Conservation (phyloP, 2,888 invertebrate genomes). For the Pseudococcus longispinus region DNA sequence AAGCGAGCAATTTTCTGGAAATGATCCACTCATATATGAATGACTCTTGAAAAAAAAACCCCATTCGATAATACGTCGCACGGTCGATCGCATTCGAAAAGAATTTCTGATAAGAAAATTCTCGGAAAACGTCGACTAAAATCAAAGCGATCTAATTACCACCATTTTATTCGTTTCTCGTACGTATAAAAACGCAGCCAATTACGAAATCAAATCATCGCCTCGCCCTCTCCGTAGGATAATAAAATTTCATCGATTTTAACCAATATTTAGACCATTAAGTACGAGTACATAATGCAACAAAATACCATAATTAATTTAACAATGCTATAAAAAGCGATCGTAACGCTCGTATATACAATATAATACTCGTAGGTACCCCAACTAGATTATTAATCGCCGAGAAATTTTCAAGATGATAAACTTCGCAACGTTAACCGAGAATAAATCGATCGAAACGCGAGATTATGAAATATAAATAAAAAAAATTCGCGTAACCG, state of each 20-base stretch:
- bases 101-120: neutral
- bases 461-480: neutral
- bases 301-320: constrained; percentile 52
- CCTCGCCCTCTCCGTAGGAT: neutral
- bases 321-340: constrained; percentile 24
- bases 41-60: neutral
- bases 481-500: neutral
- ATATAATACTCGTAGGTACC: neutral
- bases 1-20: neutral
- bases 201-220: neutral
- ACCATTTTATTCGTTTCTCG: neutral
- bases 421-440: constrained; percentile 7
- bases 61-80: neutral
- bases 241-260: constrained; percentile 52
- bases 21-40: neutral
- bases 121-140: neutral
- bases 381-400: constrained; percentile 23
- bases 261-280: constrained; percentile 50
- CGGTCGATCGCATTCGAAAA: neutral
- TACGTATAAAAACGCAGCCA: neutral
- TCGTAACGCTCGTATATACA: neutral
- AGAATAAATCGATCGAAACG: constrained; percentile 15
- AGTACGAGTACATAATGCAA: neutral
- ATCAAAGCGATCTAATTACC: neutral
- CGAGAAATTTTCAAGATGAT: constrained; percentile 11